phyloP scores from a whole-genome alignment of 2,113 vertebrate species.

The Trematocara zebra region DNA sequence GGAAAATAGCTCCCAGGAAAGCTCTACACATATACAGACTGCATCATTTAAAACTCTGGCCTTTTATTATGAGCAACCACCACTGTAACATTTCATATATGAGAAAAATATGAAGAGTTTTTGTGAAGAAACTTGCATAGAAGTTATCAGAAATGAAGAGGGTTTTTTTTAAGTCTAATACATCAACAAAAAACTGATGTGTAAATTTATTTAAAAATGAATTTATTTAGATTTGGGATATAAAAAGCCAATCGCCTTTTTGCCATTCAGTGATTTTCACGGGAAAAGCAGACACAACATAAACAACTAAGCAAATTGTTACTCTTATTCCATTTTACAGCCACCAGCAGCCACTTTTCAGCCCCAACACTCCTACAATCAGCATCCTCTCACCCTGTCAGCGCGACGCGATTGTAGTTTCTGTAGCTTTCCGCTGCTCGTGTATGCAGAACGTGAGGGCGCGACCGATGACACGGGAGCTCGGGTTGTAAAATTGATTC shows the following conservation, averaged over 20 bases:
- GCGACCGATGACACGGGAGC: not conserved
- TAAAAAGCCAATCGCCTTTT: not conserved
- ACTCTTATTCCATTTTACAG: not conserved
- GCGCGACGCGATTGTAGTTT: not conserved
- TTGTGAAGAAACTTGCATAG: not conserved
- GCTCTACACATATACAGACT: not conserved
- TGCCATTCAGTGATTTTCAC: not conserved
- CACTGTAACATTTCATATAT: not conserved
- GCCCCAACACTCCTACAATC: not conserved
- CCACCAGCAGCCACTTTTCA: not conserved
- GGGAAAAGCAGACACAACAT: not conserved
- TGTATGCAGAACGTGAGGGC: not conserved
- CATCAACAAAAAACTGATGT: not conserved
- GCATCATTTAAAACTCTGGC: not conserved
- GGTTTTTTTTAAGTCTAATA: fast-evolving
- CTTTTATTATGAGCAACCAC: not conserved
- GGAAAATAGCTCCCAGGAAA: not conserved
- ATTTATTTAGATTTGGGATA: not conserved
- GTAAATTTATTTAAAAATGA: fast-evolving
- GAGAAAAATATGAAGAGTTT: not conserved
- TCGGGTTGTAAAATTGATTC: not conserved
- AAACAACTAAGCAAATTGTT: not conserved
- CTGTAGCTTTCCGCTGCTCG: not conserved
- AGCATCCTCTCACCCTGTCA: not conserved
- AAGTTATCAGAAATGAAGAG: not conserved